Base-by-base conservation (phyloP, 2,113 vertebrate species). In the Myotis davidii region DNA sequence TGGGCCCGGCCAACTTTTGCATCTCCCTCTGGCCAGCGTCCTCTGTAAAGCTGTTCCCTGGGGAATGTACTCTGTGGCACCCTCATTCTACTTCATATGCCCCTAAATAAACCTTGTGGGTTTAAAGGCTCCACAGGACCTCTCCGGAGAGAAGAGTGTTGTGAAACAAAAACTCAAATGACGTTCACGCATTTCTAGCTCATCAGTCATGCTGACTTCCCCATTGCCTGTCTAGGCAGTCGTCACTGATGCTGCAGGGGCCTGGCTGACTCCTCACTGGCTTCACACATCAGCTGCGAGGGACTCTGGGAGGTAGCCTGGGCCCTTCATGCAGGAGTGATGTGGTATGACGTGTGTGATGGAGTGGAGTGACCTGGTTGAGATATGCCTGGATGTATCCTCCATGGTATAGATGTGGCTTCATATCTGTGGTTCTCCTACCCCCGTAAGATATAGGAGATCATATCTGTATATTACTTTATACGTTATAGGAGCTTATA, bases 61-160 rank as follows among this genome's bases (percentile, higher is more conserved):
- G 73, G 78, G 69, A 79, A 13, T 0, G 7, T 0, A 1, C 67
- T 70, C 39, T 69, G 70, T 67, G 77, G 25, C 69, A 14, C 21
- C 50, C 14, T 32, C 48, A 7, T 34, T 61, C 85, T 23, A 73
- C 32, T 78, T 21, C 25, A 12, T n/a, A 25, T 18, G 65, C 20
- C 65, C 67, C 59, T 23, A 64, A 90, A 73, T 56, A 84, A 74
- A 81, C 70, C 29, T 52, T 25, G 18, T 61, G 74, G 64, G 9
- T 70, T 45, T 64, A 27, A 74, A 32, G 4, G 39, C 39, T 87
- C 88, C 17, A 0, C 0, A 20, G 54, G 70, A 21, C 29, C 72
- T 82, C 74, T 82, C 76, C 87, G 85, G 81, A 94, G 85, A 59
- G 13, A 81, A 94, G 56, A 18, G 5, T 6, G 48, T 82, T 96